Evolutionary conservation across 2,797 vertebrate genomes (phyloP).

Genomic region (Neoniphon sammara): DNA sequence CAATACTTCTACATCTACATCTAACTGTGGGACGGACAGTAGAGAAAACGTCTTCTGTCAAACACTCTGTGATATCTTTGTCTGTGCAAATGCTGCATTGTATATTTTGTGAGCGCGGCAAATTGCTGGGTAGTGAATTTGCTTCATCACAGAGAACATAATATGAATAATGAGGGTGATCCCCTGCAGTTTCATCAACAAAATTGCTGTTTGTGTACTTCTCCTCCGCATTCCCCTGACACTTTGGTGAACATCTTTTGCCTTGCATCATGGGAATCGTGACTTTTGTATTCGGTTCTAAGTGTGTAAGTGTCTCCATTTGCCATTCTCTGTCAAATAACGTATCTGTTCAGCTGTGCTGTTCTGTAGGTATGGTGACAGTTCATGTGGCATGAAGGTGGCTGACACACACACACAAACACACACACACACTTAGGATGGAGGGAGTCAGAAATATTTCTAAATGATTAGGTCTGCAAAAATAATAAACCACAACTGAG

Average conservation of each 20-base stretch:
- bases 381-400: conserved; percentile 17
- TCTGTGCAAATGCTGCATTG: conserved; percentile 4
- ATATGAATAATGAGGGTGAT: conserved; percentile 1
- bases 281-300: conserved; percentile 31
- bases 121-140: conserved; percentile 12
- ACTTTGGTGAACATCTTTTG: conserved; percentile 3
- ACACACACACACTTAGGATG: neutral
- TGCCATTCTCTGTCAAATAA: conserved; percentile 31
- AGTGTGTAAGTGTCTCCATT: conserved; percentile 10
- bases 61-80: neutral
- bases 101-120: neutral
- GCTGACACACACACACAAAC: neutral
- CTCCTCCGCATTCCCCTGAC: conserved; percentile 2
- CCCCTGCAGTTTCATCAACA: conserved; percentile 40
- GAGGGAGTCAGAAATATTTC: conserved; percentile 37
- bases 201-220: conserved; percentile 39
- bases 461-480: conserved; percentile 34
- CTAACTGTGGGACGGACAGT: neutral
- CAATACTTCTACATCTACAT: neutral
- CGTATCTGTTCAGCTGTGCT: conserved; percentile 32
- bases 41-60: too few relatives aligned
- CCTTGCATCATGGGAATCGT: conserved; percentile 11
- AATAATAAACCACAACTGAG: conserved; percentile 34
- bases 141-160: neutral
- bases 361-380: conserved; percentile 35